A percentile compares a stretch with the other conserved stretches of the same genome.
Conservation (phyloP, 2,888 invertebrate genomes). For the Temnothorax ravouxi region DNA sequence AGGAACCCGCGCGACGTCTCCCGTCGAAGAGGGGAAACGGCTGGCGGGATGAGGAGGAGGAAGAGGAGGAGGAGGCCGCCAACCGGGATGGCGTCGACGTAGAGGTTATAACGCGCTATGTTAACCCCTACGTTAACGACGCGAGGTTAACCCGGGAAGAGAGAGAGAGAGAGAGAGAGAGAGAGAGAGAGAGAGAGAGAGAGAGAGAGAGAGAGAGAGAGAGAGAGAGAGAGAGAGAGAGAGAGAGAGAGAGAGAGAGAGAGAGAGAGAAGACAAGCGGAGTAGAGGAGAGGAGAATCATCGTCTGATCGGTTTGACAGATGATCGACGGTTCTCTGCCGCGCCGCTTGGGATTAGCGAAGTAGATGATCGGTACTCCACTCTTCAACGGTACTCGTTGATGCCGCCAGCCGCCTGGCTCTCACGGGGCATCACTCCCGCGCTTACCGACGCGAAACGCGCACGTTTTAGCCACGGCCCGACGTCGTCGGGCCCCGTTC, state of each 20-base stretch:
- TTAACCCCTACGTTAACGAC: not conserved
- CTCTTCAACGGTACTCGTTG: not conserved
- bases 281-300: not conserved
- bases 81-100: constrained; percentile 31
- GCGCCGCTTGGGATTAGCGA: too few relatives aligned
- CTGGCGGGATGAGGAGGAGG: not conserved
- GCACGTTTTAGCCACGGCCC: not conserved
- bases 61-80: not conserved
- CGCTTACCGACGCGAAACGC: constrained; percentile 14
- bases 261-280: too few relatives aligned
- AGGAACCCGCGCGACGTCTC: constrained; percentile 16
- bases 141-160: not conserved
- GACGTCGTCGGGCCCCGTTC: not conserved
- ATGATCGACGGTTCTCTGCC: not conserved
- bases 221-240: not conserved
- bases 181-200: too few relatives aligned
- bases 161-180: not conserved
- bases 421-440: constrained; percentile 2
- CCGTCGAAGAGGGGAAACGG: constrained; percentile 7
- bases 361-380: not conserved
- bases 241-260: not conserved
- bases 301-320: constrained; percentile 1
- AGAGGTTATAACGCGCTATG: constrained; percentile 28
- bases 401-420: not conserved
- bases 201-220: not conserved